These are phyloP conservation scores for Phalacrocorax pelagicus DNA, from an alignment of 2,113 vertebrate genomes.

Conservation along the genomic window DNA sequence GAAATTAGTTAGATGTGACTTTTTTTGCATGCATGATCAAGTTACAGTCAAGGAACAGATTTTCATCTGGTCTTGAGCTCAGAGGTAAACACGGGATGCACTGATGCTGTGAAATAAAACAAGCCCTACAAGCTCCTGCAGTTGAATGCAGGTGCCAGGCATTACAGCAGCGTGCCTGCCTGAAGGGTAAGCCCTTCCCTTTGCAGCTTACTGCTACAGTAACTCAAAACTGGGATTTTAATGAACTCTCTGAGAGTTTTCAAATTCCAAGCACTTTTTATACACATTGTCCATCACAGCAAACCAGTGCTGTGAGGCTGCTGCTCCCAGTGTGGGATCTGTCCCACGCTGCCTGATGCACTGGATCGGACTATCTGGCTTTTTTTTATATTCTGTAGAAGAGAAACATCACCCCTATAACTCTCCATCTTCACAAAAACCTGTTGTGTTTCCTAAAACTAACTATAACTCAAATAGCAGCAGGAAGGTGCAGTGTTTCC, in stretches of 20 bases:
- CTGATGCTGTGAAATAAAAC: neutral
- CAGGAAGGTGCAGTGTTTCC: neutral
- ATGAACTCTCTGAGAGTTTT: neutral
- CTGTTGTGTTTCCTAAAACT: neutral
- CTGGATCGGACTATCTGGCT: neutral
- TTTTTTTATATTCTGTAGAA: neutral
- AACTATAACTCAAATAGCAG: neutral
- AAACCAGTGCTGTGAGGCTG: neutral
- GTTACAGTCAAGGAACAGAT: neutral
- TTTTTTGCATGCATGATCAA: neutral
- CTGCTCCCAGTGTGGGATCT: neutral
- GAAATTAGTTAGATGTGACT: neutral
- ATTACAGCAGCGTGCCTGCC: neutral
- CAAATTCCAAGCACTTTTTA: neutral
- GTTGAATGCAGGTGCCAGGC: neutral
- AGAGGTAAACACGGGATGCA: too few relatives aligned
- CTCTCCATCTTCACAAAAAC: neutral
- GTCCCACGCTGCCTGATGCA: neutral
- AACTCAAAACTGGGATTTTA: neutral
- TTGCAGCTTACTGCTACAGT: neutral
- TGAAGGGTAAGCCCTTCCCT: neutral
- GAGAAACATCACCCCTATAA: neutral
- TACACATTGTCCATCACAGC: neutral
- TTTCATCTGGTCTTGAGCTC: neutral
- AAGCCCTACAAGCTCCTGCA: neutral